Evolutionary conservation across 1,140 invertebrate species (phyloP), one percentile per base, ranked within the genome.

Genomic region (Pseudomyrmex gracilis): DNA sequence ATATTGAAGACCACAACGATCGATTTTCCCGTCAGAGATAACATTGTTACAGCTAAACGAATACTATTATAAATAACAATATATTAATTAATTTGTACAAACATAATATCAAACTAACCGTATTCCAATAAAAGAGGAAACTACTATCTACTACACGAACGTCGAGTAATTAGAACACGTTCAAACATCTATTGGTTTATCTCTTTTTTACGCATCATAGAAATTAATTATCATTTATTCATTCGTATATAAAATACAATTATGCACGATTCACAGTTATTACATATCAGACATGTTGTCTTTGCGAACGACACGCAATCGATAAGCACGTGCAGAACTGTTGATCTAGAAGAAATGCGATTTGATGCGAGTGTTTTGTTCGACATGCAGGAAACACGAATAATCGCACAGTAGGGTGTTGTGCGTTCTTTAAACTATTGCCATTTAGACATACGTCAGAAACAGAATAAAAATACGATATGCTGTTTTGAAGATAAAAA

Each of bases 271-370:
- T 58, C 53, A 49, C 47, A 13, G 12, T 2, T 68, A 10, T 80
- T 49, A 55, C 13, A 24, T 15, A 34, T 20, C 15, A 13, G 13
- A 61, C 17, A 12, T 55, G 53, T 49, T 49, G 34, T 70, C 43
- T 49, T 78, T 20, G 53, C 22, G 53, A 0, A 20, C 66, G 64
- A 53, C 20, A 49, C 5, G 43, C 43, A 70, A 20, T 61, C 57
- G 34, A 53, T 17, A 53, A 71, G 49, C 87, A 89, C 87, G 87
- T 89, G 87, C 70, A 24, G 60, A 61, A 49, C 74, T 78, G 85
- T 24, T 64, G 47, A 80, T 60, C 71, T 74, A 89, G 87, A 88
- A 89, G 45, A 63, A 73, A 89, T 89, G 64, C 74, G 84, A 88
- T 89, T 88, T 83, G 86, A 77, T 9, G 76, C 87, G 80, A 85